Evolutionary conservation across 2,888 invertebrate species (phyloP).

Genomic region (Noctua janthe): DNA sequence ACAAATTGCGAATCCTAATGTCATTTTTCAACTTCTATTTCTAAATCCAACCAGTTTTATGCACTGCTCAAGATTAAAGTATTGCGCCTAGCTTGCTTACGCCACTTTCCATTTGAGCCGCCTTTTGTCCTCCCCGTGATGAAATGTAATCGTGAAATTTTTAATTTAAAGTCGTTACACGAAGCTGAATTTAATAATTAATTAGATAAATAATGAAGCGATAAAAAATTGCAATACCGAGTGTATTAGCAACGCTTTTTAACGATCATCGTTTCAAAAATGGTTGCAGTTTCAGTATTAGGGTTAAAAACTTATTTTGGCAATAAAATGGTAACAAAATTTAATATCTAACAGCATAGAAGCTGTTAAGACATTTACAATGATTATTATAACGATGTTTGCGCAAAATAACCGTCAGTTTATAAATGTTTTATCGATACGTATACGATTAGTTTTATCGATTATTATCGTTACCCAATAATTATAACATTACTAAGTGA

Average conservation of each 20-base stretch:
- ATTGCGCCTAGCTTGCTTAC: conserved; percentile 57
- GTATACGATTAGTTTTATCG: conserved; percentile 56
- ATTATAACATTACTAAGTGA: conserved; percentile 63
- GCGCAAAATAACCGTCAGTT: conserved; percentile 55
- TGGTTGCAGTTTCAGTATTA: conserved; percentile 29
- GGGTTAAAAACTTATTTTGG: conserved; percentile 17
- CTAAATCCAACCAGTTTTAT: conserved; percentile 48
- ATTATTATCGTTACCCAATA: conserved; percentile 58
- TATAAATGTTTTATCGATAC: conserved; percentile 54
- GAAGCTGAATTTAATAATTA: conserved; percentile 36
- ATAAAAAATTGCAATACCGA: conserved; percentile 18
- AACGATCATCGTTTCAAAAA: conserved; percentile 3
- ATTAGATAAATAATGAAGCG: conserved; percentile 24
- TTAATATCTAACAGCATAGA: conserved; percentile 37
- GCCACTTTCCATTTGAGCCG: conserved; percentile 61
- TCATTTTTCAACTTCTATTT: conserved; percentile 37
- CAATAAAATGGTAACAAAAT: conserved; percentile 44
- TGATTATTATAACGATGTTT: conserved; percentile 46
- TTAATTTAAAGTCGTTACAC: conserved; percentile 48
- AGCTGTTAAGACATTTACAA: conserved; percentile 20
- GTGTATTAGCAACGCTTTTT: conserved; percentile 32
- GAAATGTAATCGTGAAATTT: conserved; percentile 63
- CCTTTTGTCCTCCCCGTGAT: conserved; percentile 56
- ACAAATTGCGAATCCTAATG: conserved; percentile 26
- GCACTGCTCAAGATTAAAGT: conserved; percentile 51